Evolutionary conservation across 2,797 vertebrate genomes (phyloP).

Genomic region (Gastrophryne carolinensis): DNA sequence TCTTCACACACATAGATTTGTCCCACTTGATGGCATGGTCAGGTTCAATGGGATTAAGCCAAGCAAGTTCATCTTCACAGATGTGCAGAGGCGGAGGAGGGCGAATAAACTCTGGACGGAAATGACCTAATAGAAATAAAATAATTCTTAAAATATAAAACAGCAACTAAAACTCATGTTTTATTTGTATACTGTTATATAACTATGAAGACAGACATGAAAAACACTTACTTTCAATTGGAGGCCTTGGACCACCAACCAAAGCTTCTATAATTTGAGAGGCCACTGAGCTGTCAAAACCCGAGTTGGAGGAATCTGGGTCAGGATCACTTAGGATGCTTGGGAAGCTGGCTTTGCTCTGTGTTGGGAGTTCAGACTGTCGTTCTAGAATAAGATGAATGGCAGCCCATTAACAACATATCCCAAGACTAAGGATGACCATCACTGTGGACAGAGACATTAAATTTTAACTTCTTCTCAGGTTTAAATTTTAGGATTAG

Average conservation of each 20-base stretch:
- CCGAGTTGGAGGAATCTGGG: slow-evolving; percentile 95
- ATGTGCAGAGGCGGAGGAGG: slow-evolving; percentile 90
- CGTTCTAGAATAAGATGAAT: slow-evolving; percentile 78
- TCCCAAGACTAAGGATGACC: no score
- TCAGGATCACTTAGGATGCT: slow-evolving; percentile 96
- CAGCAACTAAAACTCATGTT: no score
- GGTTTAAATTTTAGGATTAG: no score
- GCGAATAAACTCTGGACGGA: slow-evolving; percentile 94
- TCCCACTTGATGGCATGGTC: slow-evolving; percentile 94
- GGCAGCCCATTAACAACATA: no score
- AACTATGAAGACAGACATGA: no score
- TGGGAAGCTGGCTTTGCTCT: slow-evolving; percentile 97
- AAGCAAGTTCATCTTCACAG: slow-evolving; percentile 93
- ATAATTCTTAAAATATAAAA: no score
- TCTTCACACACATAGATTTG: slow-evolving; percentile 95
- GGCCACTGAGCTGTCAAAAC: slow-evolving; percentile 96
- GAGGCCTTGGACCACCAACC: slow-evolving; percentile 92
- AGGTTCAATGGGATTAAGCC: slow-evolving; percentile 93
- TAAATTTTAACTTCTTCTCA: no score
- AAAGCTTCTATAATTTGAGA: slow-evolving; percentile 96
- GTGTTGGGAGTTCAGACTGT: slow-evolving; percentile 94
- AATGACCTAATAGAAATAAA: no score
- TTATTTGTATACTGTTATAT: no score
- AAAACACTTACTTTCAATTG: slow-evolving; percentile 88
- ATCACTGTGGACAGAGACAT: no score